Evolutionary conservation across 2,888 invertebrate species (phyloP), one percentile per base, ranked within the genome.

Genomic region (Acanthacorydalis orientalis): DNA sequence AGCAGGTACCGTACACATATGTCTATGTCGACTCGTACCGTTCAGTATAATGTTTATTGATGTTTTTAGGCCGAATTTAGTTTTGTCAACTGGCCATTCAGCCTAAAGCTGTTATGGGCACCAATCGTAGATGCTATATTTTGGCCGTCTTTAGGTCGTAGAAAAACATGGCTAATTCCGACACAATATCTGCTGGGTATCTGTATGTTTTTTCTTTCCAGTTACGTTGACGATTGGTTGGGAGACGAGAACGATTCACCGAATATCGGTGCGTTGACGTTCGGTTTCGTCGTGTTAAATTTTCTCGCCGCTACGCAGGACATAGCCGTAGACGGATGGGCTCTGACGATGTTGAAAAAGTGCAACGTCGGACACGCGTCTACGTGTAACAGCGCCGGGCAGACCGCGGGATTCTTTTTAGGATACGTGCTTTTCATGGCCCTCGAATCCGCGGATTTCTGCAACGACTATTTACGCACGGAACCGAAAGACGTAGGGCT

Each of bases 281-380:
- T 77, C 11, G 72, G 90, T 49, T 99, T 99, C 68, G 87, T 97
- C 62, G 70, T 79, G 48, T 70, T 98, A 3, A 97, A 96, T 61
- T 95, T 97, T 60, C 70, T 99, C 57, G 97, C 97, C 6, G 97
- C 98, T 2, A 98, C 98, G 1, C 98, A 99, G 70, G 98, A 99
- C 65, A 96, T 98, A 59, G 97, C 95, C 12, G 97, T 99, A 0
- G 98, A 99, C 70, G 98, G 98, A 16, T 99, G 98, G 98, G 98
- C 98, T 1, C 70, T 99, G 10, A 98, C 97, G 1, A 98, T 99
- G 93, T 70, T 98, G 2, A 88, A 91, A 59, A 85, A 90, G 80
- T 74, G 82, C 57, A 98, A 98, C 69, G 93, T 98, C 4, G 93
- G 91, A 2, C 93, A 97, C 70, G 97, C 98, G 0, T 97, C 97